Evolutionary conservation across 35 echinoderm and acorn worm species (phyloP), one percentile per base, ranked within the genome.

Genomic region (Lytechinus variegatus): DNA sequence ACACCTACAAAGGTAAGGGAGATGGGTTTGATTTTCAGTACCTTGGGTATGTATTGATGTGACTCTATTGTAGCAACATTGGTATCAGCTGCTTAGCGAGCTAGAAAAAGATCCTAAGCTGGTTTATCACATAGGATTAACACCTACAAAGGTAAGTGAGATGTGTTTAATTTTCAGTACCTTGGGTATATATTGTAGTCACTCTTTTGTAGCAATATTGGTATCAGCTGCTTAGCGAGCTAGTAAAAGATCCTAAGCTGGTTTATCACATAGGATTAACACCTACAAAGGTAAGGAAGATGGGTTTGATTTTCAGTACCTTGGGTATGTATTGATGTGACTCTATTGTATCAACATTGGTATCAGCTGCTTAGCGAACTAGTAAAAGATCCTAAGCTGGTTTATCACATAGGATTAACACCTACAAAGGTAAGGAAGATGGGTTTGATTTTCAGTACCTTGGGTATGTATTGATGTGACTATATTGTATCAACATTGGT

Each of bases 231-330:
- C 87, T 97, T 12, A 96, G 96, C 94, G 97, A 99, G 87, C 86
- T 97, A 27, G 97, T 97, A 95, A 97, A 99, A 96, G 97, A 97
- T 61, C 97, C 96, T 4, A 99, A 97, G 27, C 56, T 97, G 57
- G 98, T 99, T 27, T 99, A 99, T 55, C 97, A 99, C 88, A 99
- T 97, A 33, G 98, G 98, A 56, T 95, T 99, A 28, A 97, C 97
- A 27, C 98, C 98, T 51, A 95, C 96, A 28, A 99, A 99, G 97
- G 97, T 99, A 56, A 89, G 96, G 9, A 94, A 21, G 8, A 10
- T 44, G 14, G 55, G 13, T 51, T 90, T 28, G 2, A 86, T 51
- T 95, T 79, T 86, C 27, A 19, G 28, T n/a, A 55, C 19, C 16
- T 95, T 52, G 13, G 33, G 12, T 9, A 87, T 19, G 54, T 6